Percentiles rank a stretch among this genome's conserved stretches.
Conservation (phyloP, 2,888 invertebrate genomes). For the Muscina levida region DNA sequence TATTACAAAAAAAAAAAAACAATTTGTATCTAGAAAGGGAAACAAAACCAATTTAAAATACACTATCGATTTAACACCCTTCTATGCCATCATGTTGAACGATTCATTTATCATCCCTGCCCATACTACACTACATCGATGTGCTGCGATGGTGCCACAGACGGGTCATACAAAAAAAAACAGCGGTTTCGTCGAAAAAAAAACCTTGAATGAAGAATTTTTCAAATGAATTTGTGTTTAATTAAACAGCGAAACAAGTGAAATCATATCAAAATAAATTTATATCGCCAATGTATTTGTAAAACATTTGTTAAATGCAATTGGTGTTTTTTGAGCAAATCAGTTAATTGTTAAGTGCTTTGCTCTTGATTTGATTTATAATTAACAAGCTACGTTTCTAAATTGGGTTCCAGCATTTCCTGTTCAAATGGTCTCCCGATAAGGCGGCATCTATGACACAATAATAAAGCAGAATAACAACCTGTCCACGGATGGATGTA, state of each 20-base stretch:
- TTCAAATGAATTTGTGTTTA: conserved; percentile 33
- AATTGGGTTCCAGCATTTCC: conserved; percentile 51
- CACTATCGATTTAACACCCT: too few species aligned
- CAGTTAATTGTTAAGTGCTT: neutral
- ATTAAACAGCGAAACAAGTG: conserved; percentile 25
- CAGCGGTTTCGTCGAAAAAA: conserved; percentile 41
- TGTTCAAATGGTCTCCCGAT: conserved; percentile 39
- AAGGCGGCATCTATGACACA: conserved; percentile 44
- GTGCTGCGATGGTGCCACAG: conserved; percentile 38
- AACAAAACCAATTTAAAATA: too few species aligned
- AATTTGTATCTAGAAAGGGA: too few species aligned
- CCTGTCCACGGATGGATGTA: conserved; percentile 1
- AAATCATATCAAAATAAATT: conserved; percentile 36
- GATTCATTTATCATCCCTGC: neutral
- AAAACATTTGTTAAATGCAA: neutral
- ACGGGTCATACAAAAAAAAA: neutral
- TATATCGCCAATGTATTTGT: conserved; percentile 9
- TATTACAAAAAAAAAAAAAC: too few species aligned
- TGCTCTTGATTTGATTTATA: neutral
- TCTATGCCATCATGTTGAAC: too few species aligned
- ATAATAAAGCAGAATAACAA: conserved; percentile 27
- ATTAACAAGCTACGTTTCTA: conserved; percentile 40
- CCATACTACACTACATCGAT: conserved; percentile 17
- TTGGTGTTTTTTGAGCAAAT: neutral
- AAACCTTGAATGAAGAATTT: conserved; percentile 50